phyloP scores from a whole-genome alignment of 30 jellyfish, hydroid and myxozoan genomes.

The Nemopilema nomurai region DNA sequence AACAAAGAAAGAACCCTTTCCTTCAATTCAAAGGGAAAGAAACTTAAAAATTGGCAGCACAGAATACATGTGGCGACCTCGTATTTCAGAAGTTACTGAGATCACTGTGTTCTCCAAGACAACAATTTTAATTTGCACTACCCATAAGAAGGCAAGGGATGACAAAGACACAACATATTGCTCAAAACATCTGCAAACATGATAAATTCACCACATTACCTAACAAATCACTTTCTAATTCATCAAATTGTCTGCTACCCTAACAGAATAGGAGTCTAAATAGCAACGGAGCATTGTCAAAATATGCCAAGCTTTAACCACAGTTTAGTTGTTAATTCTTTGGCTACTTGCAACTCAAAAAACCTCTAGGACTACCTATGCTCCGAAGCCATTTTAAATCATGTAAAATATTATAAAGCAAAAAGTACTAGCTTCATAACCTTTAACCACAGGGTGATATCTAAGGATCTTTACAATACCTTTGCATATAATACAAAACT shows the following conservation, averaged over 20 bases:
- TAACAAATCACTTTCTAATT: not conserved
- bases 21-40: too few species aligned
- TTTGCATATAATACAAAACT: not conserved
- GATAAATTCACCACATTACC: constrained; percentile 3
- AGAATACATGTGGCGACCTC: too few species aligned
- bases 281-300: not conserved
- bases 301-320: not conserved
- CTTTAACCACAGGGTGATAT: not conserved
- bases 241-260: constrained; percentile 1
- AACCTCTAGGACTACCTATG: not conserved
- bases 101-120: not conserved
- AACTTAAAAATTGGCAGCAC: too few species aligned
- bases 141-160: too few species aligned
- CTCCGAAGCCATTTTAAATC: not conserved
- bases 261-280: constrained; percentile 9
- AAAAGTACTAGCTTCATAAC: not conserved
- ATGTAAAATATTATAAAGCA: not conserved
- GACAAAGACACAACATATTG: not conserved
- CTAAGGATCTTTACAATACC: not conserved
- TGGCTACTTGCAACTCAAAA: not conserved
- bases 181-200: constrained; percentile 31
- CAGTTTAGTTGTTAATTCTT: not conserved
- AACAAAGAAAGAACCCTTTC: too few species aligned
- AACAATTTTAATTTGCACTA: not conserved
- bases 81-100: too few species aligned